phyloP scores from a whole-genome alignment of 2,113 vertebrate species.

The Mesoclemmys tuberculata region DNA sequence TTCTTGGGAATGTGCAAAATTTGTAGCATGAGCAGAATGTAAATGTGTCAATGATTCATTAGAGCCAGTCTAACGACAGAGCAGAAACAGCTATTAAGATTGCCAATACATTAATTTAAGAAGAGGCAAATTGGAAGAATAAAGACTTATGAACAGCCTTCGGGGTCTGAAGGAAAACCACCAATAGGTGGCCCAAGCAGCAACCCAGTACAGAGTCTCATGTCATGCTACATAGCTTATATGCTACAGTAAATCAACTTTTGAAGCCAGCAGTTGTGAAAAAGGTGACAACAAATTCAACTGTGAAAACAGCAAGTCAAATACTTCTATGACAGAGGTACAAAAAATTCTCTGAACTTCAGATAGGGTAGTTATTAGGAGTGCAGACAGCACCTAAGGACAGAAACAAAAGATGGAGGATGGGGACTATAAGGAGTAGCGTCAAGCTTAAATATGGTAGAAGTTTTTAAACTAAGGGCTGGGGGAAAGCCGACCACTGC shows the following conservation, averaged over 20 bases:
- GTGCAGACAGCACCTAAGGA: not conserved
- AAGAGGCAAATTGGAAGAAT: not conserved
- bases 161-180: not conserved
- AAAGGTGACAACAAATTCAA: not conserved
- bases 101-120: not conserved
- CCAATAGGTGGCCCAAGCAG: rapidly evolving
- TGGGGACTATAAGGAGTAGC: rapidly evolving
- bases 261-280: not conserved
- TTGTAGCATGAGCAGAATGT: not conserved
- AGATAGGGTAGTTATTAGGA: not conserved
- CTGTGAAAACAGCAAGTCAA: not conserved
- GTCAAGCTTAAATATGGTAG: not conserved
- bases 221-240: rapidly evolving
- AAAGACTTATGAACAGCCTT: not conserved
- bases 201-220: rapidly evolving
- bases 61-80: not conserved
- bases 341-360: not conserved
- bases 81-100: not conserved
- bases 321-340: not conserved
- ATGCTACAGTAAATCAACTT: rapidly evolving
- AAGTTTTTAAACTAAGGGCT: not conserved
- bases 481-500: no score
- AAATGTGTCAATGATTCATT: rapidly evolving
- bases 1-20: not conserved
- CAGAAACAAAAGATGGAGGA: rapidly evolving